Evolutionary conservation across 2,888 invertebrate genomes (phyloP).

Genomic region (Parasteatoda lunata): DNA sequence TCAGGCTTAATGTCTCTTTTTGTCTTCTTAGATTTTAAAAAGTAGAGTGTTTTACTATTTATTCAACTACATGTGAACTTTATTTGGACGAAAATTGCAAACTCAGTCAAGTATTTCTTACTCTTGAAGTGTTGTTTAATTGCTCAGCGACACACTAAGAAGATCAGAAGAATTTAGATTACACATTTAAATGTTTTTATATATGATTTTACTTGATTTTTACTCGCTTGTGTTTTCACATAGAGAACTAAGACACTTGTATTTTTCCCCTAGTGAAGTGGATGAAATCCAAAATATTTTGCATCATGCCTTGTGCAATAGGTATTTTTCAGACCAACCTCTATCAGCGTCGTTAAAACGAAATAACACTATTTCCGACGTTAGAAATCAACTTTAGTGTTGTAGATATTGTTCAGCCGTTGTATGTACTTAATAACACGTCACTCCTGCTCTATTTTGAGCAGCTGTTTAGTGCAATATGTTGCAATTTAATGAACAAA

Average conservation of each 20-base stretch:
- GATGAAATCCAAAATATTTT: constrained; percentile 57
- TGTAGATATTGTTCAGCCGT: constrained; percentile 42
- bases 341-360: constrained; percentile 60
- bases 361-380: constrained; percentile 53
- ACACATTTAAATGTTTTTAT: constrained; percentile 46
- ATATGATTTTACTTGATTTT: constrained; percentile 50
- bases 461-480: constrained; percentile 62
- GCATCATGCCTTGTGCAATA: constrained; percentile 50
- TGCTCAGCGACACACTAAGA: constrained; percentile 1
- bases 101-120: background rate
- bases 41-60: constrained; percentile 22
- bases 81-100: background rate
- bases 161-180: background rate
- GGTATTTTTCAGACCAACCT: constrained; percentile 39
- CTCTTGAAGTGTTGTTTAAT: background rate
- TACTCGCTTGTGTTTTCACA: constrained; percentile 48
- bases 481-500: constrained; percentile 50
- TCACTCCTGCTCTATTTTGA: constrained; percentile 48
- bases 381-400: constrained; percentile 59
- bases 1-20: constrained; percentile 11
- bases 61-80: background rate
- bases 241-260: constrained; percentile 47
- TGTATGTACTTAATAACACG: constrained; percentile 54
- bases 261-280: constrained; percentile 49
- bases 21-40: constrained; percentile 19